Conservation (phyloP, 2,113 vertebrate genomes). For the Myrmecophaga tridactyla region DNA sequence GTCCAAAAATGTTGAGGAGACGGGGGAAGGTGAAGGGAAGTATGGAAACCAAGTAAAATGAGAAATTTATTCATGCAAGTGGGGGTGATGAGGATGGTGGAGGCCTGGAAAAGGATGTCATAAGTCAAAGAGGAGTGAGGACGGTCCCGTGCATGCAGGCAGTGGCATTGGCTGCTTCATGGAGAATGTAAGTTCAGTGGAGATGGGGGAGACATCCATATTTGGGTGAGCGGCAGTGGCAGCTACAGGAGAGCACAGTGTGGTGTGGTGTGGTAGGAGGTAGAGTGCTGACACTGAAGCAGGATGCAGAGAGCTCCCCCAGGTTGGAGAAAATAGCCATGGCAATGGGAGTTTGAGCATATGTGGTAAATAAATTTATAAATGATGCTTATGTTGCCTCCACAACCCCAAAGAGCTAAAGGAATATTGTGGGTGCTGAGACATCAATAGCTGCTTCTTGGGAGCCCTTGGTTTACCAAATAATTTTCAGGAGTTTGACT, state of each 20-base stretch:
- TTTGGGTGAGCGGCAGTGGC: neutral
- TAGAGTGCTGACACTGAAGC: neutral
- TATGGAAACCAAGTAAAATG: fast-evolving
- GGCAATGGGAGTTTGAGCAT: neutral
- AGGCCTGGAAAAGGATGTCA: neutral
- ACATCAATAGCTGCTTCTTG: too few species aligned
- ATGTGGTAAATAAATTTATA: too few species aligned
- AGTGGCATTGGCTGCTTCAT: neutral
- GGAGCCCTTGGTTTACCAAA: too few species aligned
- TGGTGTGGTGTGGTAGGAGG: fast-evolving
- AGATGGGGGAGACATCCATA: fast-evolving
- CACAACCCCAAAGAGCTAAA: too few species aligned
- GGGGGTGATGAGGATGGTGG: neutral
- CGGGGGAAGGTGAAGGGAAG: fast-evolving
- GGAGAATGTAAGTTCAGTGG: neutral
- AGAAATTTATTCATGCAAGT: fast-evolving
- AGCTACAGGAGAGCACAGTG: fast-evolving
- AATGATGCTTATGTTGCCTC: too few species aligned
- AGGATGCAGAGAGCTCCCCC: neutral
- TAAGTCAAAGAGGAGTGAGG: too few species aligned
- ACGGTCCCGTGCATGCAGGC: fast-evolving
- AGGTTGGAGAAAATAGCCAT: neutral
- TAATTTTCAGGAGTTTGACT: too few species aligned
- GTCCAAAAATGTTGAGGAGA: neutral
- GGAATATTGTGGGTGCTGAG: too few species aligned